Evolutionary conservation across 2,888 invertebrate genomes (phyloP).

Genomic region (Pimpla rufipes): DNA sequence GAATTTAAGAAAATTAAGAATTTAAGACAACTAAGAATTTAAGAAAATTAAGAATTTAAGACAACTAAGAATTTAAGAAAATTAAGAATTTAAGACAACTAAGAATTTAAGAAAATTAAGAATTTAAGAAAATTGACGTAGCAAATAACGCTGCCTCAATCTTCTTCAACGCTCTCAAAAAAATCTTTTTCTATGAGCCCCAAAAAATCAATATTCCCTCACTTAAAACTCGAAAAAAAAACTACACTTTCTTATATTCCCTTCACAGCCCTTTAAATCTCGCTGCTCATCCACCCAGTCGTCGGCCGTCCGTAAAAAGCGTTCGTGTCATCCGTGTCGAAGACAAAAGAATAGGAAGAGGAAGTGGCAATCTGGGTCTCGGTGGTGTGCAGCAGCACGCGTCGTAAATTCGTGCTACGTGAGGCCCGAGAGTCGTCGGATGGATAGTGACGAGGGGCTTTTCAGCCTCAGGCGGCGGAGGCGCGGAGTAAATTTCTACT

Average conservation of each 20-base stretch:
- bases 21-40: too few species aligned
- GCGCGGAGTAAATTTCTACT: constrained; percentile 6
- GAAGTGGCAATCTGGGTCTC: constrained; percentile 50
- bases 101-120: too few species aligned
- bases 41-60: too few species aligned
- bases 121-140: too few species aligned
- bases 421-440: constrained; percentile 10
- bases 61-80: too few species aligned
- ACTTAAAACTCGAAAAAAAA: not conserved
- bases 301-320: constrained; percentile 3
- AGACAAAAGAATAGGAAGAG: constrained; percentile 60
- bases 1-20: too few species aligned
- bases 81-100: too few species aligned
- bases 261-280: not conserved
- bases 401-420: constrained; percentile 36
- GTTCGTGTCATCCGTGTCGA: constrained; percentile 24
- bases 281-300: not conserved
- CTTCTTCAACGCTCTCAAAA: too few species aligned
- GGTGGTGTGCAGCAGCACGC: constrained; percentile 10
- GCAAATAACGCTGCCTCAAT: too few species aligned
- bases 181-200: too few species aligned
- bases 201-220: not conserved
- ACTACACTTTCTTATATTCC: not conserved
- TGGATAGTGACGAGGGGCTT: constrained; percentile 16
- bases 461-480: not conserved